Conservation (phyloP, 2,888 invertebrate species). For the Sipha maydis region DNA sequence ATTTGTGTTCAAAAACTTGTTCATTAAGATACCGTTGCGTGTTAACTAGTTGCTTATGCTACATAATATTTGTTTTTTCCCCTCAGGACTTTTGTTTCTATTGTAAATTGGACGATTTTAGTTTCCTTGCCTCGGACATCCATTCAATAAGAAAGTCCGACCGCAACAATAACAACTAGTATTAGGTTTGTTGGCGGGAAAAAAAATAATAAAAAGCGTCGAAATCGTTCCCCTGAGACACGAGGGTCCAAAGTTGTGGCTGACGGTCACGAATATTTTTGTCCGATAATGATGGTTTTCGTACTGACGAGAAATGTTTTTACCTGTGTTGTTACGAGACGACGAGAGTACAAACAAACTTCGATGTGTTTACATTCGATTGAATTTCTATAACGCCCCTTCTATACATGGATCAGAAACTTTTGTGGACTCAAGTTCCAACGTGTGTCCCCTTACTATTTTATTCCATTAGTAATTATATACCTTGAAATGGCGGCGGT, state of each 20-base stretch:
- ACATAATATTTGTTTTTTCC: neutral
- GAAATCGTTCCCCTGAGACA: conserved; percentile 46
- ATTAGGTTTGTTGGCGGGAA: conserved; percentile 22
- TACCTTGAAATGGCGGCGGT: neutral
- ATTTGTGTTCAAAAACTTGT: neutral
- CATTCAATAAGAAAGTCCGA: conserved; percentile 30
- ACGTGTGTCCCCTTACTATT: neutral
- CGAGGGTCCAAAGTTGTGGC: conserved; percentile 26
- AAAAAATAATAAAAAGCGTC: neutral
- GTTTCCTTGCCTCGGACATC: neutral
- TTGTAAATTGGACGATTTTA: conserved; percentile 28
- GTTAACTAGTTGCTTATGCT: neutral
- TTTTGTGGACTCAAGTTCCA: conserved; percentile 42
- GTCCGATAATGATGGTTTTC: conserved; percentile 10
- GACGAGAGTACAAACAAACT: conserved; percentile 32
- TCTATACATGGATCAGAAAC: conserved; percentile 25
- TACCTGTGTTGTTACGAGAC: conserved; percentile 20
- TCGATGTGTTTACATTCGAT: conserved; percentile 47
- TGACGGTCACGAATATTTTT: conserved; percentile 14
- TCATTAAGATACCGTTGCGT: conserved; percentile 10
- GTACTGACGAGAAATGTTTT: conserved; percentile 19
- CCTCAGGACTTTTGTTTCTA: neutral
- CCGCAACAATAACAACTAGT: conserved; percentile 26
- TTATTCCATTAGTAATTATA: conserved; percentile 61
- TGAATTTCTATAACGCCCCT: conserved; percentile 49